Percentiles rank a stretch among this genome's conserved stretches.
Conservation (phyloP, 2,113 vertebrate genomes). For the Lophius piscatorius region DNA sequence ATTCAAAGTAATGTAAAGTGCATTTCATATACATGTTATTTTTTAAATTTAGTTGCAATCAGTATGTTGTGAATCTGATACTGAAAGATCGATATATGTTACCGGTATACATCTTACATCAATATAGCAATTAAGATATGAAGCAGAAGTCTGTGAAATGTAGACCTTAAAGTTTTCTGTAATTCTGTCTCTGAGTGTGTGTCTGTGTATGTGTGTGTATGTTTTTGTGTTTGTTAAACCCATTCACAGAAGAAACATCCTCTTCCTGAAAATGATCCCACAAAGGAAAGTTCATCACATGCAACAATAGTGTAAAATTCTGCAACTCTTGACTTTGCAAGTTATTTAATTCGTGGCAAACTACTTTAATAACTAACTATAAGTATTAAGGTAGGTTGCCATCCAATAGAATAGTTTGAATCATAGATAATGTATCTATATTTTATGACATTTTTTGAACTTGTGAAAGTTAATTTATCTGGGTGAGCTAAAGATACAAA, state of each 20-base stretch:
- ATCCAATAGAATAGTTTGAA: no score
- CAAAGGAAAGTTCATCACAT: not conserved
- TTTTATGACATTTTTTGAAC: no score
- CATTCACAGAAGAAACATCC: constrained; percentile 3
- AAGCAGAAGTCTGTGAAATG: constrained; percentile 20
- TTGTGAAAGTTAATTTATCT: no score
- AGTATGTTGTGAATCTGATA: constrained; percentile 22
- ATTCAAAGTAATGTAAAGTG: constrained; percentile 4
- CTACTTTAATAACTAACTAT: no score
- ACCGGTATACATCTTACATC: constrained; percentile 16
- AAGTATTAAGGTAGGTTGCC: no score
- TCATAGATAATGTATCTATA: no score
- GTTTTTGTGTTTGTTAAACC: not conserved
- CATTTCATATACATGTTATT: not conserved
- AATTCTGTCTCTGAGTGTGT: constrained; percentile 15
- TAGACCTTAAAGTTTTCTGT: constrained; percentile 7
- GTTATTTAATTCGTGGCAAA: no score
- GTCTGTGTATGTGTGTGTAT: constrained; percentile 3
- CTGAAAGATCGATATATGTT: constrained; percentile 9
- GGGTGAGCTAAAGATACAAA: no score
- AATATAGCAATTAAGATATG: constrained; percentile 15
- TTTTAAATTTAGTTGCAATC: no score
- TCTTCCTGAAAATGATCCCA: not conserved
- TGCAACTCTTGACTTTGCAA: no score
- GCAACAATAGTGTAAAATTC: not conserved